Base-by-base conservation (phyloP, 1,140 invertebrate genomes). In the Helicoverpa armigera region DNA sequence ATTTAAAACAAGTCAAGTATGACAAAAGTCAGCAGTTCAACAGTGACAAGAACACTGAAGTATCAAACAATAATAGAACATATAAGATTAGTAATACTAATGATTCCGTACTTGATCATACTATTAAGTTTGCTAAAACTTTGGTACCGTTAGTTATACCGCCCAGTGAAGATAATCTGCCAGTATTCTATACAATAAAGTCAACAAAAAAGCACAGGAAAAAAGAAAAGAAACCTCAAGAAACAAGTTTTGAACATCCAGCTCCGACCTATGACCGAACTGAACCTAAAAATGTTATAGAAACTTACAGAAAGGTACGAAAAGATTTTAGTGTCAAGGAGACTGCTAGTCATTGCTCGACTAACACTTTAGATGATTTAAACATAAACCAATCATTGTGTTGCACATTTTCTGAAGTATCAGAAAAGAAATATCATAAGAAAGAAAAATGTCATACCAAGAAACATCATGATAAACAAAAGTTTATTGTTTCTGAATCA, bases 71-170 rank as follows among this genome's bases (percentile, higher is more conserved):
- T 84, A 18, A 67, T 85, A 86, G 81, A 72, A 79, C 63, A n/a
- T 83, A 35, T 82, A 85, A 43, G 72, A 60, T 50, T 11, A 65
- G 61, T 48, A 48, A 83, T 74, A 87, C 87, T 70, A 60, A 85
- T 76, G 86, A 91, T 77, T 78, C 87, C 18, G 75, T 93, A n/a
- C 18, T 91, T 31, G 87, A 89, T 65, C 88, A 94, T 76, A 93
- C 92, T 12, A 87, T 94, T 18, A 83, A 82, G 73, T 92, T 94
- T 82, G 91, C 92, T 31, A 91, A 90, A 88, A 82, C 89, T 50
- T 75, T 94, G 35, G 88, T 90, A 9, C 93, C 93, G 9, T 50
- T 92, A 79, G 86, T 90, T 18, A 90, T 94, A 79, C 91, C 92
- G 67, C 88, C 87, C 0, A 89, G 79, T 70, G 84, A 85, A 29